A percentile compares a stretch with the other conserved stretches of the same genome.
These are phyloP conservation scores for Lacanobia oleracea DNA, from an alignment of 2,888 invertebrate species.

Conservation along the genomic window DNA sequence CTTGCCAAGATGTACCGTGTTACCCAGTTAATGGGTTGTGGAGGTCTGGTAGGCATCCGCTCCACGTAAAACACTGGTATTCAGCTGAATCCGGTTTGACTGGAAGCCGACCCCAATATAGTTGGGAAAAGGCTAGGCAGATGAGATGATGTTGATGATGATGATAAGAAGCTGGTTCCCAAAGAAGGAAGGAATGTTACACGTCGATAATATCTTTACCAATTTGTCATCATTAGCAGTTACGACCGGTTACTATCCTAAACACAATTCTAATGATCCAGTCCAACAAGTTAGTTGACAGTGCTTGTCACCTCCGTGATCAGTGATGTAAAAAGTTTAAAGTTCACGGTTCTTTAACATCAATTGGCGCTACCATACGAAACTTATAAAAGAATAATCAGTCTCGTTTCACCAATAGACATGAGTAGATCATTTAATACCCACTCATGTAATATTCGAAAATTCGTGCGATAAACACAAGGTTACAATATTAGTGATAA, in stretches of 20 bases:
- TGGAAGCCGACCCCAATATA: no score
- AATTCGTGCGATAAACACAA: neutral
- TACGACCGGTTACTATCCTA: neutral
- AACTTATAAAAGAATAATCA: conserved; percentile 3
- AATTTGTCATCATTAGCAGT: neutral
- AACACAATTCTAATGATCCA: conserved; percentile 11
- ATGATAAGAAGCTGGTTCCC: no score
- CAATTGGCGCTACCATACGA: neutral
- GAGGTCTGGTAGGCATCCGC: no score
- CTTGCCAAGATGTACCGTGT: no score
- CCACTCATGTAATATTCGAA: neutral
- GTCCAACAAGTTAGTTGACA: neutral
- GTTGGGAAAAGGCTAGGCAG: no score
- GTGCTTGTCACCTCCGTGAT: neutral
- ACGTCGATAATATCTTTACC: neutral
- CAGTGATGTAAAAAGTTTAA: neutral
- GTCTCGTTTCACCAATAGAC: conserved; percentile 13
- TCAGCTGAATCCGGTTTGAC: no score
- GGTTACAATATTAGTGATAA: conserved; percentile 18
- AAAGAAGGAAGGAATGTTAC: no score
- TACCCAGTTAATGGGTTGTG: no score
- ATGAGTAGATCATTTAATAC: conserved; percentile 8
- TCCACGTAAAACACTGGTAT: no score
- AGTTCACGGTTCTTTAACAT: conserved; percentile 11
- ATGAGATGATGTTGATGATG: no score